Evolutionary conservation across 2,888 invertebrate species (phyloP), one percentile per base, ranked within the genome.

Genomic region (Bombylius major): DNA sequence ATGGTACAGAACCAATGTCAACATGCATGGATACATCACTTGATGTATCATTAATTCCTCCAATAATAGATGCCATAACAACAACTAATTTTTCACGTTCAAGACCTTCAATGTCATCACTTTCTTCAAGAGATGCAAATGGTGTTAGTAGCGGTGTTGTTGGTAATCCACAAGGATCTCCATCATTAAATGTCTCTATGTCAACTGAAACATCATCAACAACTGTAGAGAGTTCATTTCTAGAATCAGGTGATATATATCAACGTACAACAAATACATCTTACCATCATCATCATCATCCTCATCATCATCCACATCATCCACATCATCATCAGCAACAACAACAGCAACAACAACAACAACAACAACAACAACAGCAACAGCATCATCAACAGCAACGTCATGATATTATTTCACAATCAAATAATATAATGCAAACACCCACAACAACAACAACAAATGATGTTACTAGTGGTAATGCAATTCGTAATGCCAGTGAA

Each of bases 401-500:
- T 51, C 62, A 63, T 8, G 66, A 65, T 6, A 56, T 64, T 7
- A 51, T 65, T 47, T 55, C 64, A 23, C 61, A 67, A 57, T 53
- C 52, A 8, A 61, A 55, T 57, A 56, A 58, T 9, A 53, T 60
- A 14, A 57, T 58, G 4, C 4, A 8, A 42, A 42, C 11, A 11
- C 39, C 39, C 4, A 42, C 39, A 42, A 47, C 55, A 54, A 32
- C 33, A 48, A 46, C 63, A 50, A 59, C 61, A 49, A 64, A 63
- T 42, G 56, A 61, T 47, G 59, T 60, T 5, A 55, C 62, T 14
- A 42, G 12, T 36, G 33, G 33, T 33, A 36, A 36, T 36, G 36
- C 36, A 9, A 59, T 69, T 50, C 69, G 72, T 34, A 71, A 66
- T 64, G 69, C 70, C 39, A 69, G 67, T 5, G 72, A 73, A 57